Evolutionary conservation across 92 coral and sea anemone genomes (phyloP), one percentile per base, ranked within the genome.

Genomic region (Phymanthus crucifer): DNA sequence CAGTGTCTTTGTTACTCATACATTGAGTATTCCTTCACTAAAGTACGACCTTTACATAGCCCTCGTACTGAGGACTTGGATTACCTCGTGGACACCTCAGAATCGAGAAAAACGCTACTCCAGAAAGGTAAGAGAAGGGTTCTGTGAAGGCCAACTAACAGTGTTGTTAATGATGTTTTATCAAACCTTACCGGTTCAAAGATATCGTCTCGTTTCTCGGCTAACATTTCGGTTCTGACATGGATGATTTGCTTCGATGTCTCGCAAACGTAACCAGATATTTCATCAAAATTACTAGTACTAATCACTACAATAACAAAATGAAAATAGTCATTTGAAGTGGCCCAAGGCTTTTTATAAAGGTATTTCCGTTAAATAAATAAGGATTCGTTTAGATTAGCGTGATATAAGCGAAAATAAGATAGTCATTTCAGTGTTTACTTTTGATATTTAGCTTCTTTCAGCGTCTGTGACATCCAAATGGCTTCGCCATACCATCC

Each of bases 351-450:
- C 32, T 64, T 23, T 64, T 0, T 35, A 19, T 23, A 40, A 3
- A 5, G 64, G 29, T 33, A 61, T 35, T 11, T 35, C 81, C 81
- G 81, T 77, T 77, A 77, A 27, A 77, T 77, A 65, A 77, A 77
- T 64, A 77, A 13, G 81, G 31, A 61, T 58, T 37, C 54, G 32
- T 35, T 32, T 58, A 16, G 33, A 77, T 77, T 77, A 77, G 81
- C 81, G 73, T 61, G 81, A 77, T 77, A 61, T 35, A 40, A 40
- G 56, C 72, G 81, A 77, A n/a, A 77, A 61, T 77, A n/a, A 77
- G 81, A 77, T 77, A 77, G 66, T 43, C 48, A 58, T 57, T 61
- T 77, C 31, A 61, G 33, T 77, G 81, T 77, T 77, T 77, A 65
- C 81, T 77, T 64, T 46, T 37, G 46, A 77, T 61, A 61, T 77